Base-by-base conservation (phyloP, 2,797 vertebrate species). In the Miichthys miiuy region DNA sequence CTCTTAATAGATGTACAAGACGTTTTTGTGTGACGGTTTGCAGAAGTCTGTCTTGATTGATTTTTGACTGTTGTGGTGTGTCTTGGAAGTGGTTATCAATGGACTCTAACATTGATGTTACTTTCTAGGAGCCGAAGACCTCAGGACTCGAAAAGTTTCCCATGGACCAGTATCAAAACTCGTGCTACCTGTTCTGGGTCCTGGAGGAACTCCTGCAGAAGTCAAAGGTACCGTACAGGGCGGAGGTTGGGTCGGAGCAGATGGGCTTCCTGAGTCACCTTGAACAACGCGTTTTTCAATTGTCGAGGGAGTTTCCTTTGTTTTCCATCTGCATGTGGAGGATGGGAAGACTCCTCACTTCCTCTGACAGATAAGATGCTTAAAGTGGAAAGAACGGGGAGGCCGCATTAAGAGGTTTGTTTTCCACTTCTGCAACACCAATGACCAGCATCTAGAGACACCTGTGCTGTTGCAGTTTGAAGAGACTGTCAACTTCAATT, bases 311-410 rank as follows among this genome's bases (percentile, higher is more conserved):
- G 77, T 97, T 98, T 80, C 97, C 97, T 1, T 91, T 98, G 77
- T 96, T 98, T 85, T 94, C 95, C 69, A 88, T 98, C 73, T 97
- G 94, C 88, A 91, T 98, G 83, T 98, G 97, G 97, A 94, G 95
- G 91, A 72, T 96, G 0, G 90, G 88, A 48, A 85, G 94, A 74
- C 94, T 97, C 63, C 91, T 97, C 74, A 92, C 89, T 27, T 84
- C 90, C 41, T 18, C 60, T 0, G 50, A 57, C 23, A 55, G 20
- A 34, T n/a, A 9, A 27, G 17, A 46, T 5, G 30, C 8, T 0
- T 10, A 7, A 10, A 5, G 21, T 41, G 20, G 16, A 21, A 17
- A 12, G 5, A 16, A 14, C 25, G 12, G 8, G 11, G 17, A 27
- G 57, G 14, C 0, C 42, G 9, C 27, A 2, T 8, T 13, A 47